phyloP scores from a whole-genome alignment of 2,113 vertebrate genomes.

The Strigops habroptila region DNA sequence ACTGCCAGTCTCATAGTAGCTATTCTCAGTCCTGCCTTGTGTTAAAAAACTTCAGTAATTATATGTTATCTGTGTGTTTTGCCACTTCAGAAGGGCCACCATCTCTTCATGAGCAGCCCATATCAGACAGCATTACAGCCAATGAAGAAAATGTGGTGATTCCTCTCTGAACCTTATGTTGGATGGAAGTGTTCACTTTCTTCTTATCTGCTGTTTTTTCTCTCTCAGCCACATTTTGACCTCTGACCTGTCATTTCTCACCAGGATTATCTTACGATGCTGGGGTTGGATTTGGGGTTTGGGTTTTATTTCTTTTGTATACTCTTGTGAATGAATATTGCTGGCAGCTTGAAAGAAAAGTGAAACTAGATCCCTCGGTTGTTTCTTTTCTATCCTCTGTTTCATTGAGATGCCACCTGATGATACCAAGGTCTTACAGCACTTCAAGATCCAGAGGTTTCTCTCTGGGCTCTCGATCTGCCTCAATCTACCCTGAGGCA shows the following conservation, averaged over 20 bases:
- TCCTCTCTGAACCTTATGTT: not conserved
- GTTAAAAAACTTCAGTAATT: not conserved
- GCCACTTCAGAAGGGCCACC: not conserved
- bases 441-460: not conserved
- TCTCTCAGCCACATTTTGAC: not conserved
- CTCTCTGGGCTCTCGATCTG: not conserved
- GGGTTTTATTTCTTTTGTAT: fast-evolving
- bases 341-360: not conserved
- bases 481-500: not conserved
- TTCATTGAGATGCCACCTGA: not conserved
- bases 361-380: not conserved
- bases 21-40: not conserved
- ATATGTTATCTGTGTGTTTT: not conserved
- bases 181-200: not conserved
- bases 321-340: not conserved
- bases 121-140: not conserved
- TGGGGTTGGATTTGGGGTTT: not conserved
- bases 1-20: not conserved
- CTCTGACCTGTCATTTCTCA: not conserved
- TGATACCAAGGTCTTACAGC: not conserved
- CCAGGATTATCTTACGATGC: not conserved
- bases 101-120: not conserved
- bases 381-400: not conserved
- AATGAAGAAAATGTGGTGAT: not conserved
- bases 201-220: not conserved